Conservation (phyloP, 2,113 vertebrate species). For the Plotosus lineatus region DNA sequence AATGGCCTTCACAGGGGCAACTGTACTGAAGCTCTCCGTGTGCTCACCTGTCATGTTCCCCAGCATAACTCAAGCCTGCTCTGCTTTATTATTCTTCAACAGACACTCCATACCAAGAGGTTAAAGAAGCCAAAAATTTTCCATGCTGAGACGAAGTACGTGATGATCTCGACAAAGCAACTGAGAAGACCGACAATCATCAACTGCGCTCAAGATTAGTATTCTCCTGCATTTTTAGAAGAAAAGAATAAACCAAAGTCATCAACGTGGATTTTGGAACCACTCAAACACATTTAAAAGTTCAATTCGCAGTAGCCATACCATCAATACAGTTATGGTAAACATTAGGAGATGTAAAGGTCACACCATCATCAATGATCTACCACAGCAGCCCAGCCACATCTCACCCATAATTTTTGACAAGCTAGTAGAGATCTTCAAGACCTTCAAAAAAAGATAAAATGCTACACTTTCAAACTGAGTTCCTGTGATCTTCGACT, state of each 20-base stretch:
- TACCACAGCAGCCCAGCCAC: background rate
- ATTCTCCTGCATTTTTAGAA: background rate
- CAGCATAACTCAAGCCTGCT: background rate
- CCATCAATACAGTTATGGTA: background rate
- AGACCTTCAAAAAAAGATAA: background rate
- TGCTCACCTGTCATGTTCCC: background rate
- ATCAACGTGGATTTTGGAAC: background rate
- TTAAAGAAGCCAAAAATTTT: background rate
- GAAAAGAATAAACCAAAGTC: too few relatives aligned
- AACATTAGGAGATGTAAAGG: background rate
- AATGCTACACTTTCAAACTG: background rate
- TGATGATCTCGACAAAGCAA: background rate
- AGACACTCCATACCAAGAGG: background rate
- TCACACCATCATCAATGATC: background rate
- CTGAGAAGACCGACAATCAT: background rate
- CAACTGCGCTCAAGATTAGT: background rate
- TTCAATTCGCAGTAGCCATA: background rate
- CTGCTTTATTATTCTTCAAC: background rate
- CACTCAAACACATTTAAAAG: background rate
- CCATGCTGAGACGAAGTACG: background rate
- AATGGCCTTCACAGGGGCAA: too few relatives aligned
- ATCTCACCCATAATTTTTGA: background rate
- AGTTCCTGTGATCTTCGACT: background rate
- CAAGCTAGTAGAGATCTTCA: background rate
- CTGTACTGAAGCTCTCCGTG: background rate